Evolutionary conservation across 2,113 vertebrate species (phyloP).

Genomic region (Machaerirhynchus nigripectus): DNA sequence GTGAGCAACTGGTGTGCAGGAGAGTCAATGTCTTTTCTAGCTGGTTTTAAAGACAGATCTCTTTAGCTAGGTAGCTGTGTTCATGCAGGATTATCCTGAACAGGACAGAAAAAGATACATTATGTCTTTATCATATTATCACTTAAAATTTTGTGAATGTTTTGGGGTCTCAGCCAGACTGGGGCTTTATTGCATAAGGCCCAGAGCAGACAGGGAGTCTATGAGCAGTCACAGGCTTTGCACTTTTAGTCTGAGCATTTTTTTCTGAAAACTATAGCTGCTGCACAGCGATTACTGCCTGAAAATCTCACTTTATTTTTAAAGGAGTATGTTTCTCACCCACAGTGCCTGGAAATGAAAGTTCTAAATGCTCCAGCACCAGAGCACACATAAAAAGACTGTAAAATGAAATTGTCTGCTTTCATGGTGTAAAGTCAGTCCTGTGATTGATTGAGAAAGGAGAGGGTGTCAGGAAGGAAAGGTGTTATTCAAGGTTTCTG

Average conservation of each 20-base stretch:
- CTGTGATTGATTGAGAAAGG: slow-evolving; percentile 34
- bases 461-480: not conserved
- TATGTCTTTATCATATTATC: not conserved
- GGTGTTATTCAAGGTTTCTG: slow-evolving; percentile 17
- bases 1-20: not conserved
- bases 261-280: slow-evolving; percentile 9
- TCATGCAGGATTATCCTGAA: not conserved
- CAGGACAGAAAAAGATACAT: not conserved
- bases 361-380: slow-evolving; percentile 49
- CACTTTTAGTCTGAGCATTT: not conserved
- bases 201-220: not conserved
- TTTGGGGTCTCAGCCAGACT: not conserved
- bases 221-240: slow-evolving; percentile 14
- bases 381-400: slow-evolving; percentile 52
- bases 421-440: slow-evolving; percentile 49
- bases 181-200: not conserved
- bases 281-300: not conserved
- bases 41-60: not conserved
- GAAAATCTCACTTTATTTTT: slow-evolving; percentile 61
- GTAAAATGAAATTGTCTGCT: slow-evolving; percentile 58
- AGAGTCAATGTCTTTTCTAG: not conserved
- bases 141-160: not conserved
- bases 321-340: slow-evolving; percentile 45
- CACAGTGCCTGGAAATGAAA: slow-evolving; percentile 59
- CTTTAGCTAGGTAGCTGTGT: not conserved